Evolutionary conservation across 2,888 invertebrate species (phyloP).

Genomic region (Phortica magna): DNA sequence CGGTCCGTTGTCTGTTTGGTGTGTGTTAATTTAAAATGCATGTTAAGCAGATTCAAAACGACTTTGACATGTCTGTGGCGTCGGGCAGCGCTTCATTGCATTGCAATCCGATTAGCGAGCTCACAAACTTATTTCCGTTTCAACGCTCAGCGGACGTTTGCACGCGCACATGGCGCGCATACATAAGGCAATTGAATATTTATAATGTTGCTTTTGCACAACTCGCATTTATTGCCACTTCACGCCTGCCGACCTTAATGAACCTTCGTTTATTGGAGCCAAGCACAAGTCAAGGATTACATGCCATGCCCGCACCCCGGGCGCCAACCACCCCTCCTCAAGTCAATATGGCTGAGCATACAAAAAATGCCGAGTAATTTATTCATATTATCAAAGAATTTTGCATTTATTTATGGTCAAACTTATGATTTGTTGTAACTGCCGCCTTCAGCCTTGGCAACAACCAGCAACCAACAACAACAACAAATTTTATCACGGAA

Average conservation of each 20-base stretch:
- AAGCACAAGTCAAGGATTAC: slow-evolving; percentile 11
- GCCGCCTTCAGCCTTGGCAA: slow-evolving; percentile 3
- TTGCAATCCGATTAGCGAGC: slow-evolving; percentile 3
- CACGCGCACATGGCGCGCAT: not conserved
- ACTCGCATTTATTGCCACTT: not conserved
- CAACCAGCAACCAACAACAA: not conserved
- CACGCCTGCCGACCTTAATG: not conserved
- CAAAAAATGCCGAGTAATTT: slow-evolving; percentile 39
- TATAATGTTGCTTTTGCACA: not conserved
- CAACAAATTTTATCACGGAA: slow-evolving; percentile 54
- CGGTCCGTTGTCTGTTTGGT: slow-evolving; percentile 41
- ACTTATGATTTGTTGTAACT: slow-evolving; percentile 61
- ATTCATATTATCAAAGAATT: slow-evolving; percentile 39
- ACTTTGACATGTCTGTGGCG: slow-evolving; percentile 6
- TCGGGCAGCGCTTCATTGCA: slow-evolving; percentile 29
- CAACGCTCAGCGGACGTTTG: not conserved
- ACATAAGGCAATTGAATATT: not conserved
- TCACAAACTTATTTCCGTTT: not conserved
- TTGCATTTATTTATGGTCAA: slow-evolving; percentile 63
- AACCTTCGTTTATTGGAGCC: slow-evolving; percentile 12
- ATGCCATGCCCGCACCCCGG: not conserved
- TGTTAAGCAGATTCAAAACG: slow-evolving; percentile 48
- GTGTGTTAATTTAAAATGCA: slow-evolving; percentile 57
- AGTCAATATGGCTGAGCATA: not conserved
- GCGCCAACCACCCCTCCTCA: not conserved